phyloP scores from a whole-genome alignment of 2,888 invertebrate species.

The Sepiola atlantica region DNA sequence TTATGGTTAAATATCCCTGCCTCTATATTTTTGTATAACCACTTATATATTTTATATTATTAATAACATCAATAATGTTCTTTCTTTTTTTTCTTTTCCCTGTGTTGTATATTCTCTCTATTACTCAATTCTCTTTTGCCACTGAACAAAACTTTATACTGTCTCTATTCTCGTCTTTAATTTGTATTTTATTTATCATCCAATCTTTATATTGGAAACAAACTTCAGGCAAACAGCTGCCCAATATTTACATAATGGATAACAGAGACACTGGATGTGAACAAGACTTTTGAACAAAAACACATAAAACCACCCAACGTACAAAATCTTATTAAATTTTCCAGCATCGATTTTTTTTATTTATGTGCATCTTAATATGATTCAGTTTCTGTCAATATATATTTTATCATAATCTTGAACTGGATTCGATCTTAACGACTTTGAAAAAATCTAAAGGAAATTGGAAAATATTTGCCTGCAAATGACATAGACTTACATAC shows the following conservation, averaged over 20 bases:
- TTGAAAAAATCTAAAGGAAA: not conserved
- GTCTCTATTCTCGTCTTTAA: not conserved
- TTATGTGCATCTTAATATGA: not conserved
- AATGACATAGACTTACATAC: not conserved
- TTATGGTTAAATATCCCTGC: no score
- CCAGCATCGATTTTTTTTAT: not conserved
- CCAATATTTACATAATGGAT: constrained; percentile 1
- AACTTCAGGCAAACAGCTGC: not conserved
- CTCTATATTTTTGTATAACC: not conserved
- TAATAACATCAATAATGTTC: not conserved
- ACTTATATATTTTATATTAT: not conserved
- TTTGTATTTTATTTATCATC: not conserved
- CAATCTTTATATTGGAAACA: not conserved
- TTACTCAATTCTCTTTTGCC: not conserved
- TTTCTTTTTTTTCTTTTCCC: not conserved
- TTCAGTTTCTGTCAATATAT: not conserved
- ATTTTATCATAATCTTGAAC: constrained; percentile 19
- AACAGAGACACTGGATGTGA: not conserved
- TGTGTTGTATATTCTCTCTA: not conserved
- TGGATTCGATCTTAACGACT: constrained; percentile 1
- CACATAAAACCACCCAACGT: not conserved
- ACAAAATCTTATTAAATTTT: not conserved
- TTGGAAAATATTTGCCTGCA: not conserved
- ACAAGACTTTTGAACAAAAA: not conserved
- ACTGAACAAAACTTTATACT: not conserved